phyloP scores from a whole-genome alignment of 2,113 vertebrate species.

The Pluvianellus socialis region DNA sequence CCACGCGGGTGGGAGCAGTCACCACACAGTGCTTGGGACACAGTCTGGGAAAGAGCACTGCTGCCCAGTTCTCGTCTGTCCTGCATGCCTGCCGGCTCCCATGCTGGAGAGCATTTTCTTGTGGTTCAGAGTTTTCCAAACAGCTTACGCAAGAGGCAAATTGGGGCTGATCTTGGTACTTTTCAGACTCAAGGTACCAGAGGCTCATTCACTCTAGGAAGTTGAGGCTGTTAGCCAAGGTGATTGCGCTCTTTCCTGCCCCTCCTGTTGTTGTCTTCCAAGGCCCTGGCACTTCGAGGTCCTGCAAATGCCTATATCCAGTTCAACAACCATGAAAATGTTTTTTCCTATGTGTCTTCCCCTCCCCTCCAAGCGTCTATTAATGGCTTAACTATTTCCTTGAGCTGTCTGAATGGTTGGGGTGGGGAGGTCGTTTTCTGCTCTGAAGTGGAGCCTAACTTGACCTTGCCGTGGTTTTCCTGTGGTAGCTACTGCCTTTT shows the following conservation, averaged over 20 bases:
- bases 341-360: neutral
- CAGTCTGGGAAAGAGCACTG: neutral
- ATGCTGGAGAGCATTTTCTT: neutral
- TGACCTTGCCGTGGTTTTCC: neutral
- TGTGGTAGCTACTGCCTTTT: neutral
- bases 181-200: neutral
- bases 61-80: neutral
- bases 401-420: neutral
- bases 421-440: neutral
- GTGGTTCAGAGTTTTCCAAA: neutral
- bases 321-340: neutral
- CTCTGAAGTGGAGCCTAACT: neutral
- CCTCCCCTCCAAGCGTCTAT: neutral
- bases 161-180: neutral
- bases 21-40: neutral
- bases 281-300: neutral
- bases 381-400: neutral
- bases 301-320: neutral
- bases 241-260: neutral
- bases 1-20: fast-evolving
- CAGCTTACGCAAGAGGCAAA: neutral
- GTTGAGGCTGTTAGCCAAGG: neutral
- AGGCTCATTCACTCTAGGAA: neutral
- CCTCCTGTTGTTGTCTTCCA: neutral
- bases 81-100: neutral